Conservation (phyloP, 2,888 invertebrate genomes). For the Brachyopa scutellaris region DNA sequence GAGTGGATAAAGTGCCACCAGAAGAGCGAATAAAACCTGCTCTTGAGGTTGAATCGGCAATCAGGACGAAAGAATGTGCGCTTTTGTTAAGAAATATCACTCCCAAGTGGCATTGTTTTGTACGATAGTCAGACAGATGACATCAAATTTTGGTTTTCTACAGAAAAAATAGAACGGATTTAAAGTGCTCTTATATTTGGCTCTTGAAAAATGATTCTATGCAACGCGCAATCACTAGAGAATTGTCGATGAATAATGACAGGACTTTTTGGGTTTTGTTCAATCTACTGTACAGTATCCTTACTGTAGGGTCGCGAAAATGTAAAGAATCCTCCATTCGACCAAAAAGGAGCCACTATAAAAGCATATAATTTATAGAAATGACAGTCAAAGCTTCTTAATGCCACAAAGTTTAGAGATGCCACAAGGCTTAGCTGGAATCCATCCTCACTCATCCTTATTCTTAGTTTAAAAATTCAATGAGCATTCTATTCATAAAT, state of each 20-base stretch:
- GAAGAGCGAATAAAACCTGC: background rate
- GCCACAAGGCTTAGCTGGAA: too few relatives aligned
- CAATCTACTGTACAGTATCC: too few relatives aligned
- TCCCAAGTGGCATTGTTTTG: constrained; percentile 4
- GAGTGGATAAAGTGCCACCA: constrained; percentile 9
- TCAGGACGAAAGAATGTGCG: constrained; percentile 11
- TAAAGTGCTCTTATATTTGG: background rate
- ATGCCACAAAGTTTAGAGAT: too few relatives aligned
- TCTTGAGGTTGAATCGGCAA: constrained; percentile 53
- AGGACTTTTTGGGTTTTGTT: too few relatives aligned
- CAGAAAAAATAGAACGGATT: background rate
- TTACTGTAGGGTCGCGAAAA: too few relatives aligned
- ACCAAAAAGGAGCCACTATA: too few relatives aligned
- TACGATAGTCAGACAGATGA: constrained; percentile 21
- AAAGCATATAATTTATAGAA: too few relatives aligned
- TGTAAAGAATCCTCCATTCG: too few relatives aligned
- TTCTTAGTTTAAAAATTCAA: too few relatives aligned
- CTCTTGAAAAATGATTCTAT: background rate
- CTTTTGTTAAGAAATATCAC: constrained; percentile 28
- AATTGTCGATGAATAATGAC: background rate
- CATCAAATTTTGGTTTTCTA: constrained; percentile 26
- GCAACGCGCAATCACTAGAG: background rate
- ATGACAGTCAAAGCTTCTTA: too few relatives aligned
- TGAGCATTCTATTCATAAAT: too few relatives aligned
- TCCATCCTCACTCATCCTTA: too few relatives aligned